Evolutionary conservation across 2,888 invertebrate species (phyloP).

Genomic region (Frankliniella intonsa): DNA sequence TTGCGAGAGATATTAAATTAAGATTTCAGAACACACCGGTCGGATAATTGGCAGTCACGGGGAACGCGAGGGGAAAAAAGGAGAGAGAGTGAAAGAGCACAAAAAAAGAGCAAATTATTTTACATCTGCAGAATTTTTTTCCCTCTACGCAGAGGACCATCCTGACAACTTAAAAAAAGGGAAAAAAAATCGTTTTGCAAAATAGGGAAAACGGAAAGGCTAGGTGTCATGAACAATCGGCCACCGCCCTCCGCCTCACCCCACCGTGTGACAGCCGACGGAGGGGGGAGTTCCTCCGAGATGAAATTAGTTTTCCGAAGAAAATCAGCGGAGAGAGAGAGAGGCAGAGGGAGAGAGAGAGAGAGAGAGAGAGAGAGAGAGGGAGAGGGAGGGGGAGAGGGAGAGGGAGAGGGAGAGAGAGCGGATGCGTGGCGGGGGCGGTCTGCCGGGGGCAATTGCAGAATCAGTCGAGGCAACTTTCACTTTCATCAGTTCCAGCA

Average conservation of each 20-base stretch:
- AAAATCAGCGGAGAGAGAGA: not conserved
- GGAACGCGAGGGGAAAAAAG: not conserved
- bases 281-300: not conserved
- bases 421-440: not conserved
- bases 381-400: not conserved
- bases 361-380: not conserved
- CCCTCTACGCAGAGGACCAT: too few species aligned
- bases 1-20: slow-evolving; percentile 2
- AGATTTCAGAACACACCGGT: slow-evolving; percentile 5
- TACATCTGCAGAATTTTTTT: too few species aligned
- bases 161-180: too few species aligned
- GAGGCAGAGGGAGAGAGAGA: not conserved
- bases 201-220: not conserved
- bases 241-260: not conserved
- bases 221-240: slow-evolving; percentile 20
- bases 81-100: not conserved
- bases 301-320: slow-evolving; percentile 23
- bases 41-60: slow-evolving; percentile 2
- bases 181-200: not conserved
- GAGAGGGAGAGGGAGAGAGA: not conserved
- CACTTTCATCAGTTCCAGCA: too few species aligned
- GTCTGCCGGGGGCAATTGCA: not conserved
- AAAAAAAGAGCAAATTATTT: not conserved
- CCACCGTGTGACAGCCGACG: slow-evolving; percentile 20
- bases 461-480: not conserved